These are phyloP conservation scores for Pachyrhynchus sulphureomaculatus DNA, from an alignment of 1,140 invertebrate species.

Conservation along the genomic window DNA sequence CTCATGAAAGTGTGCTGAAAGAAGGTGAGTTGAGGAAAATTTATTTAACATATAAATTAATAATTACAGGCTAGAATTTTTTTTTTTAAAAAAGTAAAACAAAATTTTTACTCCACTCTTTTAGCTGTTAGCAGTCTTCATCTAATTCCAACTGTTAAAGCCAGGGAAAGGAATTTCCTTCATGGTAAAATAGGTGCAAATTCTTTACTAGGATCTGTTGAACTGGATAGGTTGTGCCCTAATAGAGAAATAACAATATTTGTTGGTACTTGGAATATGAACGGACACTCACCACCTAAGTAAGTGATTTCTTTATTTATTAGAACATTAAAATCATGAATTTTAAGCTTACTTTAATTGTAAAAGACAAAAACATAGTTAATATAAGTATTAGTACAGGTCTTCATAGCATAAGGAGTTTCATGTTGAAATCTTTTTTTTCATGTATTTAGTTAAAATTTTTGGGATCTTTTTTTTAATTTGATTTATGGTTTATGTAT, in stretches of 20 bases:
- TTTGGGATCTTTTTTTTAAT: no score
- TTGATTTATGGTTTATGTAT: not conserved
- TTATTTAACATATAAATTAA: not conserved
- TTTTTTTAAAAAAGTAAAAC: no score
- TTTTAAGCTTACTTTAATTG: not conserved
- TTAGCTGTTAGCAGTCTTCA: constrained; percentile 76
- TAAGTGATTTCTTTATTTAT: constrained; percentile 20
- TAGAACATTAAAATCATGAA: not conserved
- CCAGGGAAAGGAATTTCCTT: constrained; percentile 77
- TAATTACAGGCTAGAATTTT: no score
- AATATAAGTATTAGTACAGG: no score
- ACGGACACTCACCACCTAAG: constrained; percentile 77
- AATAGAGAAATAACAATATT: constrained; percentile 83
- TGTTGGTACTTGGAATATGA: constrained; percentile 97
- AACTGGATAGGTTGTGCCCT: constrained; percentile 84
- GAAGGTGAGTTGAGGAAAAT: constrained; percentile 35
- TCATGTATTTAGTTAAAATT: no score
- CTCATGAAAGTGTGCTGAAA: constrained; percentile 48
- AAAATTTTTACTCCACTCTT: no score
- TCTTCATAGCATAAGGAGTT: no score
- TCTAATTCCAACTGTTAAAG: constrained; percentile 76
- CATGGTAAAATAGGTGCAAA: constrained; percentile 76
- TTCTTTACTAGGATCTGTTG: constrained; percentile 76
- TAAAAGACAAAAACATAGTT: no score
- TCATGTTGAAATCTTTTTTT: no score